Base-by-base conservation (phyloP, 2,888 invertebrate species). In the Sycophila texana region DNA sequence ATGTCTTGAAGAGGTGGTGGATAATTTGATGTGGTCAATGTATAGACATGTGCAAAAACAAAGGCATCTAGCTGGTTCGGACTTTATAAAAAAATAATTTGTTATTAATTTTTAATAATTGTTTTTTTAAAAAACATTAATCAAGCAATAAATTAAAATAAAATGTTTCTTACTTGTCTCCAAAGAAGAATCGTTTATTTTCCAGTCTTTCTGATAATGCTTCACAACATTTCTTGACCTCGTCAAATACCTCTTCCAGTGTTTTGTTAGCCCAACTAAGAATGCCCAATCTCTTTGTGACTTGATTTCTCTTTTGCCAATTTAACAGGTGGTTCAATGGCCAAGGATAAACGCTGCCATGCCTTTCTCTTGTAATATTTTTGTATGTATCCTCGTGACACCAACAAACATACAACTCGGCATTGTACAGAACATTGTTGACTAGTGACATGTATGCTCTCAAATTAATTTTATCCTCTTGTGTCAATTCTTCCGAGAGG, bases 331-430 rank as follows among this genome's bases (percentile, higher is more conserved):
- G 92, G 88, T 96, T 96, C 4, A 99, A 91, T 0, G 99, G 99
- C 96, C 98, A 99, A 0, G 98, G 97, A 91, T 97, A 97, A 2
- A 97, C 96, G 0, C 96, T 96, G 0, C 98, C 96, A 90, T 97
- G 96, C 7, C 99, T 93, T 0, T 94, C 93, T 80, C 94, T 94
- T 0, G 99, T 99, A 1, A 98, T 95, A 80, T 95, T 93, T 77
- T 94, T 93, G 84, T 95, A 95, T 0, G 97, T 97, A 68, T 94
- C 93, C 68, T 94, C 92, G 88, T 98, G 96, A 76, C 95, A 92
- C 96, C 98, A 99, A 65, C 96, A 96, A 82, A 98, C 93, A 90
- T 97, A 98, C 26, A 96, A 92, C 94, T 99, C 98, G 39, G 98
- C 97, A 91, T 97, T 97, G 68, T 95, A 95, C 72, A 99, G 92